phyloP scores from a whole-genome alignment of 2,797 vertebrate genomes.

The Phyllotis vaccarum region DNA sequence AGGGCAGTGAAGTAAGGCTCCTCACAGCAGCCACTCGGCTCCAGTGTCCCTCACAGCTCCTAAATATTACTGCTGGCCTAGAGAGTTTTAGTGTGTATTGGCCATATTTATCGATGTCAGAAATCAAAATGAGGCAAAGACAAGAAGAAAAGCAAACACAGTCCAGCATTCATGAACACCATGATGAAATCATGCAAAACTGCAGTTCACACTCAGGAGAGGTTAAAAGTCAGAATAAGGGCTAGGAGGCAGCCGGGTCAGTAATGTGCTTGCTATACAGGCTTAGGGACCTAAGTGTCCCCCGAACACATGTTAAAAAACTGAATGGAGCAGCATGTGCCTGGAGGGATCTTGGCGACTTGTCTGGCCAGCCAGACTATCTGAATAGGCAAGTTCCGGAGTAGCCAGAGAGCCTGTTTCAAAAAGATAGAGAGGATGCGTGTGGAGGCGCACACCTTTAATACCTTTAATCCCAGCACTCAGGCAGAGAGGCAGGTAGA shows the following conservation, averaged over 20 bases:
- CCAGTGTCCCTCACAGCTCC: not conserved
- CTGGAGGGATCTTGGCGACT: not conserved
- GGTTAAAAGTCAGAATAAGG: not conserved
- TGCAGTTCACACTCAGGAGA: not conserved
- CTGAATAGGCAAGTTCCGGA: not conserved
- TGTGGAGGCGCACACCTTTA: not conserved
- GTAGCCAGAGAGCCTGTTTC: not conserved
- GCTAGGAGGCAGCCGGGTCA: not conserved
- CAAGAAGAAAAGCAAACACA: not conserved
- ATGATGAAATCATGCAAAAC: not conserved
- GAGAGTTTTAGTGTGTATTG: not conserved
- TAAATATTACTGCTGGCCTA: conserved; percentile 18
- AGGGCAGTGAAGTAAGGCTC: not conserved
- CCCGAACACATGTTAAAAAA: not conserved
- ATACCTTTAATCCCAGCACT: not conserved
- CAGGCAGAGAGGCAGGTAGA: not conserved
- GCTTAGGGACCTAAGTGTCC: not conserved
- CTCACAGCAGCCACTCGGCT: not conserved
- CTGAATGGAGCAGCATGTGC: not conserved
- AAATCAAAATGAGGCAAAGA: not conserved
- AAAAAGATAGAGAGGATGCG: not conserved
- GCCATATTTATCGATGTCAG: not conserved
- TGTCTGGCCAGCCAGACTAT: not conserved
- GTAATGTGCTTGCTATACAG: not conserved
- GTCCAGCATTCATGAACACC: not conserved